A percentile compares a stretch with the other conserved stretches of the same genome.
Evolutionary conservation across 2,888 invertebrate genomes (phyloP).

Genomic region (Brachyopa scutellaris): DNA sequence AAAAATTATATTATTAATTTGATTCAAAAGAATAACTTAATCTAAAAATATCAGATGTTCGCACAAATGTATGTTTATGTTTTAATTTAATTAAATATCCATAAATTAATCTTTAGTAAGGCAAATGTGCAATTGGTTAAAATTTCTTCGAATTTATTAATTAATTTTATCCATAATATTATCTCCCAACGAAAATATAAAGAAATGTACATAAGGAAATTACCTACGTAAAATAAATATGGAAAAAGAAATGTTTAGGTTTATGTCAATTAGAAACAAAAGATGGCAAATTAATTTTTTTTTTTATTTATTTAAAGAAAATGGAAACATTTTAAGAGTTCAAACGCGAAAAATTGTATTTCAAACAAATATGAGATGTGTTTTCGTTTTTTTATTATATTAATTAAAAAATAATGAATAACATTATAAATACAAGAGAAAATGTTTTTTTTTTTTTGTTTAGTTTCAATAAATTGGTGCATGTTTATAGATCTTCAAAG

Average conservation of each 20-base stretch:
- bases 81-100: no score
- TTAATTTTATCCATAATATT: slow-evolving; percentile 42
- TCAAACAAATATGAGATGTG: slow-evolving; percentile 14
- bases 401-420: slow-evolving; percentile 64
- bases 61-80: slow-evolving; percentile 62
- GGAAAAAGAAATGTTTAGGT: slow-evolving; percentile 45
- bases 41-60: slow-evolving; percentile 33
- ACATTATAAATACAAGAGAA: slow-evolving; percentile 52
- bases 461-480: no score
- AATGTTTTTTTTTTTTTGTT: background rate
- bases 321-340: slow-evolving; percentile 46
- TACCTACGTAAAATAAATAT: slow-evolving; percentile 23
- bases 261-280: slow-evolving; percentile 69
- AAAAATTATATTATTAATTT: slow-evolving; percentile 11
- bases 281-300: slow-evolving; percentile 42
- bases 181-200: slow-evolving; percentile 61
- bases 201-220: slow-evolving; percentile 62
- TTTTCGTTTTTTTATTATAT: slow-evolving; percentile 50
- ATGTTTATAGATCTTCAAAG: slow-evolving; percentile 75
- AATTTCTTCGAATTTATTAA: slow-evolving; percentile 22
- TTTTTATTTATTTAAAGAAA: slow-evolving; percentile 10
- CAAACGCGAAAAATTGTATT: slow-evolving; percentile 28
- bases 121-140: slow-evolving; percentile 65
- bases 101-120: slow-evolving; percentile 37
- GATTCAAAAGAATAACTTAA: background rate